phyloP scores from a whole-genome alignment of 2,888 invertebrate genomes.

The Drosophila infuscata region DNA sequence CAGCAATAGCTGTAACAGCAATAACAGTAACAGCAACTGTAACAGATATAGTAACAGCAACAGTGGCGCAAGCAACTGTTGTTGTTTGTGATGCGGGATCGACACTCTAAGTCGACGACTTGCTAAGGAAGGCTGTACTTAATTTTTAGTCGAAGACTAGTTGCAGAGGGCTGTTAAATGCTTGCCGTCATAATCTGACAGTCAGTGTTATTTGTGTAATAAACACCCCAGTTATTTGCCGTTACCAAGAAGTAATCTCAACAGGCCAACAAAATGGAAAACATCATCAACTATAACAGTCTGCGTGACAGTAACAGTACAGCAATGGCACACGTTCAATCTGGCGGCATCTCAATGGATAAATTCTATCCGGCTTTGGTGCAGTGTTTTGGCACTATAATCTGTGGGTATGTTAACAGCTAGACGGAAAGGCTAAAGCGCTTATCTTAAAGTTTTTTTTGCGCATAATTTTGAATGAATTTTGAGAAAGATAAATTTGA shows the following conservation, averaged over 20 bases:
- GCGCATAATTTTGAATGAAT: neutral
- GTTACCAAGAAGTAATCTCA: neutral
- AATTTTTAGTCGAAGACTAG: neutral
- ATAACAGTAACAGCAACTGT: neutral
- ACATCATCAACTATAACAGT: neutral
- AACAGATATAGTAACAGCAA: constrained; percentile 4
- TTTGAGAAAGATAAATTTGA: too few species aligned
- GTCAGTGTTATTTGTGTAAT: neutral
- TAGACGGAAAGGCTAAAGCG: neutral
- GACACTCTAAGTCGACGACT: constrained; percentile 66
- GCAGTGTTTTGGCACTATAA: constrained; percentile 95
- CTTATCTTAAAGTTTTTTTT: neutral
- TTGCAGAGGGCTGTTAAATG: neutral
- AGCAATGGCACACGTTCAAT: constrained; percentile 52
- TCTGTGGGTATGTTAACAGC: constrained; percentile 91
- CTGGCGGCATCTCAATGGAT: constrained; percentile 86
- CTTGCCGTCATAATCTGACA: neutral
- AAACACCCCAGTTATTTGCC: neutral
- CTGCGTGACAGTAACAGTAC: constrained; percentile 3
- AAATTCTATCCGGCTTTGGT: constrained; percentile 95
- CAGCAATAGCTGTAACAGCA: neutral
- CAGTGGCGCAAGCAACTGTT: constrained; percentile 1
- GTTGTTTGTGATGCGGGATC: constrained; percentile 23
- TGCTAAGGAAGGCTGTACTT: constrained; percentile 64
- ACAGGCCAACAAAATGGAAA: neutral